Evolutionary conservation across 2,113 vertebrate species (phyloP).

Genomic region (Calonectris borealis): DNA sequence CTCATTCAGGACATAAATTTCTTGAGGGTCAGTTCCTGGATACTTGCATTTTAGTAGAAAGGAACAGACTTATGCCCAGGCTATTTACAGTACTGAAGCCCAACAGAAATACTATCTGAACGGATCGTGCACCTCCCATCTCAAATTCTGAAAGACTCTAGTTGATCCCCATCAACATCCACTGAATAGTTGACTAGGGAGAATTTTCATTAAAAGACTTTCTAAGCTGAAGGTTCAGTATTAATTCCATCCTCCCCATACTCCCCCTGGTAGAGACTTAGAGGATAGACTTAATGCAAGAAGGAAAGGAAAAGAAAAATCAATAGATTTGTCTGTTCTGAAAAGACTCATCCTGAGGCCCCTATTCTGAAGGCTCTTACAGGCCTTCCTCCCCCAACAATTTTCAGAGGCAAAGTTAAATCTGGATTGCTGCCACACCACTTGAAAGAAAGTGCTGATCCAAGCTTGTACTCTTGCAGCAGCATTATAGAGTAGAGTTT

Average conservation of each 20-base stretch:
- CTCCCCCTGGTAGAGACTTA: not conserved
- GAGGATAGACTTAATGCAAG: not conserved
- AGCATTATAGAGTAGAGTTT: not conserved
- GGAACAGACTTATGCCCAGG: not conserved
- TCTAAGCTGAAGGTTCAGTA: not conserved
- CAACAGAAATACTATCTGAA: not conserved
- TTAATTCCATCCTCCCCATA: not conserved
- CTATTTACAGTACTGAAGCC: not conserved
- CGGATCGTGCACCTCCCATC: not conserved
- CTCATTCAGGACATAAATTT: not conserved
- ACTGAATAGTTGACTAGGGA: rapidly evolving
- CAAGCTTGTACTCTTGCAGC: not conserved
- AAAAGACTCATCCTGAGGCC: not conserved
- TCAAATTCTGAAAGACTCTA: not conserved
- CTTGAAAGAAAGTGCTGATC: slow-evolving; percentile 33
- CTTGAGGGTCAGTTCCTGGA: not conserved
- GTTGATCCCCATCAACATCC: not conserved
- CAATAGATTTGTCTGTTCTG: not conserved
- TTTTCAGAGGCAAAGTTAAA: not conserved
- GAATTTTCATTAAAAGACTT: not conserved
- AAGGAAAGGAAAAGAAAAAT: not conserved
- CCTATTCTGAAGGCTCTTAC: not conserved
- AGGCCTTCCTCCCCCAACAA: not conserved
- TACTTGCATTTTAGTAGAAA: not conserved
- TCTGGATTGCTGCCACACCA: not conserved